These are phyloP conservation scores for Pelecanus crispus DNA, from an alignment of 2,113 vertebrate species.

Conservation along the genomic window DNA sequence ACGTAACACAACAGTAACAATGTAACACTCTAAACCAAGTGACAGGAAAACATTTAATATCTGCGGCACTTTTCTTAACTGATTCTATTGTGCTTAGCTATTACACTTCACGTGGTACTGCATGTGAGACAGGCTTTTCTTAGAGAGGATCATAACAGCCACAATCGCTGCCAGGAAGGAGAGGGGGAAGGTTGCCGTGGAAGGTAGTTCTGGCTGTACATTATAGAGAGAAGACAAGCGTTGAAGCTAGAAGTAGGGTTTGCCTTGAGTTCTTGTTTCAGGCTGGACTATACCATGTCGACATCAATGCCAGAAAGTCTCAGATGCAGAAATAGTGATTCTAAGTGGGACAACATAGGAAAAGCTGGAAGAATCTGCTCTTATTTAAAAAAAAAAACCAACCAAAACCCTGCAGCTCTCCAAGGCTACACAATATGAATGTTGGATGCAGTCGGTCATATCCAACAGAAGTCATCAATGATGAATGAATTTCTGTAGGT, in stretches of 20 bases:
- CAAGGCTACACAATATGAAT: background rate
- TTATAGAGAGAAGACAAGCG: background rate
- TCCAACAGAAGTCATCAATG: background rate
- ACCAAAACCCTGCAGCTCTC: background rate
- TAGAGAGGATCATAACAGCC: background rate
- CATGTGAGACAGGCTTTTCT: background rate
- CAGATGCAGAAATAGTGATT: background rate
- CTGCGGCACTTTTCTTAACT: background rate
- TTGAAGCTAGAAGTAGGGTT: background rate
- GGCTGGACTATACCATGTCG: rapidly evolving
- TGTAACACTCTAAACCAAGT: background rate
- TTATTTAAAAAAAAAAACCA: background rate
- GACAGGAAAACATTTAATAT: background rate
- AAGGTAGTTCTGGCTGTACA: background rate
- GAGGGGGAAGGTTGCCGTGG: background rate
- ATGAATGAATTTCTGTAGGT: background rate
- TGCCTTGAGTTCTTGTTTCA: background rate
- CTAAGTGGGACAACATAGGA: background rate
- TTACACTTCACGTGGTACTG: background rate
- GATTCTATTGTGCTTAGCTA: background rate
- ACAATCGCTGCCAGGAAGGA: background rate
- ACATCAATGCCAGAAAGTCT: background rate
- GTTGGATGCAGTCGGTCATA: background rate
- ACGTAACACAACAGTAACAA: background rate
- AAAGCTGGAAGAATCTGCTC: background rate